phyloP scores from a whole-genome alignment of 2,797 vertebrate genomes.

The Crenuchus spilurus region DNA sequence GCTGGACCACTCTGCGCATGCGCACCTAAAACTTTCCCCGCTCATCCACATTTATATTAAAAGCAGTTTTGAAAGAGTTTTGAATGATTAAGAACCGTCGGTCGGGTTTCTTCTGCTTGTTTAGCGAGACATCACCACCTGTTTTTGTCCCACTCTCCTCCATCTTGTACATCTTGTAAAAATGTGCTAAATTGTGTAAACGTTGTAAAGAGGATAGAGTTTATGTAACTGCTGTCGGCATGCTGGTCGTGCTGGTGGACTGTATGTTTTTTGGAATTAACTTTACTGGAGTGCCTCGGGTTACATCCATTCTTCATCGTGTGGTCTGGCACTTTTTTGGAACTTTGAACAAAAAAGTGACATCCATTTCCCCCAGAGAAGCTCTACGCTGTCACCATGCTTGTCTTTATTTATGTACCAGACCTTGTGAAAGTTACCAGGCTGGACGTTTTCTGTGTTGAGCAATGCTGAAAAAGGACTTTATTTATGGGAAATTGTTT shows the following conservation, averaged over 20 bases:
- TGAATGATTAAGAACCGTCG: background rate
- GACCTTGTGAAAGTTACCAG: conserved; percentile 78
- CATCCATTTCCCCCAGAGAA: conserved; percentile 75
- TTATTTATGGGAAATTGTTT: conserved; percentile 65
- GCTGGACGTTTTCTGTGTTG: conserved; percentile 79
- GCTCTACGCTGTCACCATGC: conserved; percentile 79
- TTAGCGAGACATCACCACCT: conserved; percentile 5
- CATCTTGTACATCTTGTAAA: conserved; percentile 4
- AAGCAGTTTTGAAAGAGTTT: background rate
- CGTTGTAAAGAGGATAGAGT: conserved; percentile 83
- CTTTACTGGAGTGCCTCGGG: conserved; percentile 76
- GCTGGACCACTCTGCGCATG: conserved; percentile 24
- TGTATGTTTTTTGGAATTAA: conserved; percentile 82
- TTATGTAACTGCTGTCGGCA: conserved; percentile 62
- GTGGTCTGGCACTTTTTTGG: conserved; percentile 81
- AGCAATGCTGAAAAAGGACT: conserved; percentile 68
- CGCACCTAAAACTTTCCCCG: conserved; percentile 5
- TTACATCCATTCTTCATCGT: conserved; percentile 82
- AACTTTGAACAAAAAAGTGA: conserved; percentile 87
- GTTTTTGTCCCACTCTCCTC: background rate
- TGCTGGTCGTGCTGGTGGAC: conserved; percentile 89
- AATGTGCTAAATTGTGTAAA: conserved; percentile 31
- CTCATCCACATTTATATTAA: background rate
- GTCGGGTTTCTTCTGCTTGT: conserved; percentile 40
- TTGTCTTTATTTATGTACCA: conserved; percentile 73